Conservation (phyloP, 2,888 invertebrate species). For the Drosophila colorata region DNA sequence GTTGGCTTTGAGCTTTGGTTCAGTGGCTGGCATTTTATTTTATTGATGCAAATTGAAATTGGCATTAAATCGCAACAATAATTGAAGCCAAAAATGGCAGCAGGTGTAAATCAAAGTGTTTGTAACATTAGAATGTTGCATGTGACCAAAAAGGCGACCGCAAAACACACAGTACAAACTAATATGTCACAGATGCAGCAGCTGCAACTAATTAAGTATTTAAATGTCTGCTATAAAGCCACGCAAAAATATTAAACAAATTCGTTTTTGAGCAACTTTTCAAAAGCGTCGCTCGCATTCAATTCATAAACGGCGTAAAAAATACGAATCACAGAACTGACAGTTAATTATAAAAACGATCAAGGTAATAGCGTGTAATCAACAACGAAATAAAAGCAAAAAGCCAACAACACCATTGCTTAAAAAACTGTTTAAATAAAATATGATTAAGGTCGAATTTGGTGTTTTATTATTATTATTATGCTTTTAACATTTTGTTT, state of each 20-base stretch:
- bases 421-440: constrained; percentile 47
- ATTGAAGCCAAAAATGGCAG: constrained; percentile 23
- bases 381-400: constrained; percentile 21
- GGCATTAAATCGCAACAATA: constrained; percentile 48
- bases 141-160: not conserved
- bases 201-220: constrained; percentile 10
- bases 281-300: constrained; percentile 18
- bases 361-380: constrained; percentile 70
- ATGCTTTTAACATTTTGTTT: constrained; percentile 1
- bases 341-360: constrained; percentile 70
- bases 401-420: constrained; percentile 9
- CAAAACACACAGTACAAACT: constrained; percentile 4
- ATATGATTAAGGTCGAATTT: constrained; percentile 61
- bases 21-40: constrained; percentile 54
- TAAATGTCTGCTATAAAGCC: constrained; percentile 1
- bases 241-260: constrained; percentile 10
- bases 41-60: constrained; percentile 64
- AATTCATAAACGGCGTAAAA: constrained; percentile 9
- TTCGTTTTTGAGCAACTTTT: constrained; percentile 24
- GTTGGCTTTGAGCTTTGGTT: constrained; percentile 40
- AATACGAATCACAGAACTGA: constrained; percentile 34
- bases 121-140: constrained; percentile 31
- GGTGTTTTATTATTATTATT: constrained; percentile 11
- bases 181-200: not conserved
- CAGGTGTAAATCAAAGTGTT: constrained; percentile 36